phyloP scores from a whole-genome alignment of 2,888 invertebrate species.

The Drosophila emarginata region DNA sequence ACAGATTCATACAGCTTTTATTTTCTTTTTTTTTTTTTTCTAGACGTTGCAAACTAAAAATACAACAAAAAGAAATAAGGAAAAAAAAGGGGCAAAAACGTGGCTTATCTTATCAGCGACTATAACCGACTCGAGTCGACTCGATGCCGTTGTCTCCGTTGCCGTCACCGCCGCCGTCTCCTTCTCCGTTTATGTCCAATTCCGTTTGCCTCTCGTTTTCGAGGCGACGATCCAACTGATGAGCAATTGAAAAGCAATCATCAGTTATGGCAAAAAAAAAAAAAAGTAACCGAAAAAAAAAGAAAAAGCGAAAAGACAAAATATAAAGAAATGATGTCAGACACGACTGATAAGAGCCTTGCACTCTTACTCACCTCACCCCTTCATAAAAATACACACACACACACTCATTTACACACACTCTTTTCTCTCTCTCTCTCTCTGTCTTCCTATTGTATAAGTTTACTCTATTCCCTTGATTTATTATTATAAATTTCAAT shows the following conservation, averaged over 20 bases:
- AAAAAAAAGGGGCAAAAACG: conserved; percentile 13
- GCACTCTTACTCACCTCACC: conserved; percentile 4
- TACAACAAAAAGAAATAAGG: not conserved
- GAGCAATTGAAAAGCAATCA: conserved; percentile 55
- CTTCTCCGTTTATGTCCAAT: not conserved
- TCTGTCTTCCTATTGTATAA: not conserved
- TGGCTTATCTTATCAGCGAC: conserved; percentile 43
- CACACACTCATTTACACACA: too few relatives aligned
- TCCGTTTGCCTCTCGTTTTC: not conserved
- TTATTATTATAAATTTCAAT: conserved; percentile 72
- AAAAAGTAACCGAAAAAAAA: too few relatives aligned
- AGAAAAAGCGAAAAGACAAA: not conserved
- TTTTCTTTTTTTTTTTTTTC: conserved; percentile 10
- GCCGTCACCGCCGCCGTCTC: not conserved
- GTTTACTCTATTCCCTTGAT: conserved; percentile 41
- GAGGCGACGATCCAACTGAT: conserved; percentile 19
- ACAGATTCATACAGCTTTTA: conserved; percentile 2
- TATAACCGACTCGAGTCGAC: conserved; percentile 6
- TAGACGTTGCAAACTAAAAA: conserved; percentile 1
- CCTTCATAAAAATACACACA: not conserved
- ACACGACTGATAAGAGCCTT: conserved; percentile 4
- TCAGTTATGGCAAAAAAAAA: conserved; percentile 28
- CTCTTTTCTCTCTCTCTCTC: not conserved
- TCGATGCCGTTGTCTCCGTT: not conserved
- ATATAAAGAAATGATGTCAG: conserved; percentile 17